Evolutionary conservation across 2,888 invertebrate species (phyloP).

Genomic region (Andricus curvator): DNA sequence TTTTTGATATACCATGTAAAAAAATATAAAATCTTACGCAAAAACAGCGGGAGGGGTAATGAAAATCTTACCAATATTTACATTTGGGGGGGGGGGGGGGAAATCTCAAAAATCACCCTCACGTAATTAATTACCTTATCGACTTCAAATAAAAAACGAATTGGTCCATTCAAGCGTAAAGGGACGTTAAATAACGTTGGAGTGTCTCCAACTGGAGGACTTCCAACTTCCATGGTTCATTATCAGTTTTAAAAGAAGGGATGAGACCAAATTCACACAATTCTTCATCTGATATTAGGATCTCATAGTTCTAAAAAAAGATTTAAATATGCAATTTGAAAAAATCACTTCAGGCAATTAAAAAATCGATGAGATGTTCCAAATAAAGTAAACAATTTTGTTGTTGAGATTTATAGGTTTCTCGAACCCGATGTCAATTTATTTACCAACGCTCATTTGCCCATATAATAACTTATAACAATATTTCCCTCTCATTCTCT

Average conservation of each 20-base stretch:
- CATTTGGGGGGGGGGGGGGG: too few species aligned
- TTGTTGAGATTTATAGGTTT: slow-evolving; percentile 27
- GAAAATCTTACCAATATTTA: too few species aligned
- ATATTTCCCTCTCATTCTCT: not conserved
- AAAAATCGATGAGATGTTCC: not conserved
- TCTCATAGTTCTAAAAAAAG: not conserved
- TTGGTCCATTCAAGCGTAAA: slow-evolving; percentile 2
- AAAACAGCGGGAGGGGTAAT: too few species aligned
- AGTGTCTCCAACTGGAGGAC: slow-evolving; percentile 19
- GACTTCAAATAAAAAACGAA: slow-evolving; percentile 25
- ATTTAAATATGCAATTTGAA: not conserved
- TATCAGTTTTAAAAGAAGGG: slow-evolving; percentile 11
- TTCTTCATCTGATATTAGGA: not conserved
- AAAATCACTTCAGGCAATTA: not conserved
- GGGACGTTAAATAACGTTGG: slow-evolving; percentile 33
- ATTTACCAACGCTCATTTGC: slow-evolving; percentile 26
- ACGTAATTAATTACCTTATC: not conserved
- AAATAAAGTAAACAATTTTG: not conserved
- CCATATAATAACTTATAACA: slow-evolving; percentile 34
- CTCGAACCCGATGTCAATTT: slow-evolving; percentile 30
- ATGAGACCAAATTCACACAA: not conserved
- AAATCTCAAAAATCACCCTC: not conserved
- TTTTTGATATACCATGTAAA: too few species aligned
- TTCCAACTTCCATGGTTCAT: slow-evolving; percentile 27
- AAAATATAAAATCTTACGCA: too few species aligned